Evolutionary conservation across 2,113 vertebrate genomes (phyloP).

Genomic region (human): GRCh38 chr5:104725501-104726000

Average conservation of each 20-base stretch:
- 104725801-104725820: not conserved
- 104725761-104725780: not conserved
- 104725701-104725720: too few relatives aligned
- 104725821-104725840: not conserved
- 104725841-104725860: not conserved
- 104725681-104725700: not conserved
- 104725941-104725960: not conserved
- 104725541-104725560: not conserved
- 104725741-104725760: not conserved
- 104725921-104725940: not conserved
- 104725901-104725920: not conserved
- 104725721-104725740: not conserved
- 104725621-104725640: not conserved
- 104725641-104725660: not conserved
- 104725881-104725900: not conserved
- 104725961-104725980: not conserved
- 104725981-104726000: not conserved
- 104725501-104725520: not conserved
- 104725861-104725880: not conserved
- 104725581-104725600: not conserved
- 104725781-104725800: not conserved
- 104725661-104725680: not conserved
- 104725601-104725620: not conserved
- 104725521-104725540: not conserved
- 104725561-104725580: not conserved